Percentiles rank a stretch among this genome's conserved stretches.
Conservation (phyloP, 2,888 invertebrate species). For the Liposcelis brunnea region DNA sequence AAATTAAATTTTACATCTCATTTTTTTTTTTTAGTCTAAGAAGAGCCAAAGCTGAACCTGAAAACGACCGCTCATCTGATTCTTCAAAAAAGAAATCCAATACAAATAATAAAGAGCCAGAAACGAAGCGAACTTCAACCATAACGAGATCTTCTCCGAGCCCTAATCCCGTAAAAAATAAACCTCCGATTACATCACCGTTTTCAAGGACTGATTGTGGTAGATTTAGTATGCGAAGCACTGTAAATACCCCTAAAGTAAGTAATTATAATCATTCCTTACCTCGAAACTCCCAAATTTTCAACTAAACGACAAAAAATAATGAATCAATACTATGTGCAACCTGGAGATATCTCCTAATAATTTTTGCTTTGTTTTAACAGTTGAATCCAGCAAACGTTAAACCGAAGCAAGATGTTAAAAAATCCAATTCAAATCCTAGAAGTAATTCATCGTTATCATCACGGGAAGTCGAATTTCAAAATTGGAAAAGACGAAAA, state of each 20-base stretch:
- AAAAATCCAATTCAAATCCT: conserved; percentile 26
- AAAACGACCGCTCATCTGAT: conserved; percentile 3
- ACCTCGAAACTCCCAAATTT: not conserved
- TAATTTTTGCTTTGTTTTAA: not conserved
- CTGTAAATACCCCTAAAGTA: conserved; percentile 20
- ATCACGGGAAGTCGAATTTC: conserved; percentile 67
- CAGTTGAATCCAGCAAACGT: not conserved
- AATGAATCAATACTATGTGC: not conserved
- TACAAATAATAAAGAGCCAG: conserved; percentile 13
- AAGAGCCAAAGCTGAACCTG: conserved; percentile 11
- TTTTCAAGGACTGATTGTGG: conserved; percentile 44
- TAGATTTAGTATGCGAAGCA: conserved; percentile 42
- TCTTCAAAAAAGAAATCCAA: conserved; percentile 13
- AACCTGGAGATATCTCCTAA: not conserved
- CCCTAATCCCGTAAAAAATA: conserved; percentile 11
- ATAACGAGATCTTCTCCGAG: conserved; percentile 9
- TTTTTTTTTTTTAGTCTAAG: conserved; percentile 16
- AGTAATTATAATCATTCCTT: not conserved
- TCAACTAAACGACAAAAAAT: not conserved
- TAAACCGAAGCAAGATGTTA: conserved; percentile 2
- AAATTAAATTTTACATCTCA: too few species aligned
- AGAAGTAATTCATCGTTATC: conserved; percentile 52
- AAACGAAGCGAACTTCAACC: conserved; percentile 8
- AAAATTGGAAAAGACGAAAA: conserved; percentile 90
- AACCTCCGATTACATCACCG: conserved; percentile 15